Base-by-base conservation (phyloP, 2,888 invertebrate genomes). In the Drosophila austrosaltans region DNA sequence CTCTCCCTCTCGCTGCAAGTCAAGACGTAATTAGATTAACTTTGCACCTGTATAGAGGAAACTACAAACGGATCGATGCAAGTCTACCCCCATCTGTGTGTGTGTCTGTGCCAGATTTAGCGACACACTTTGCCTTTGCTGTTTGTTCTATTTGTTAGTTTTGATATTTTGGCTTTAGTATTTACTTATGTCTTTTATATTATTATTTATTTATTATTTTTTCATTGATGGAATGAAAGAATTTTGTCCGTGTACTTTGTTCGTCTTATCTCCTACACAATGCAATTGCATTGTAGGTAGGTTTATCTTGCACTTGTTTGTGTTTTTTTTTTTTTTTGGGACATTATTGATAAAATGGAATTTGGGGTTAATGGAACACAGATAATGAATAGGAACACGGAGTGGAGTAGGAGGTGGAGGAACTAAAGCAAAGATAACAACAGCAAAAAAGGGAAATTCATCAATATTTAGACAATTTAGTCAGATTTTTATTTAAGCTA, bases 1-100 rank as follows among this genome's bases (percentile, higher is more conserved):
- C 32, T 36, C 36, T 36, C 1, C 8, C 36, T 36, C 2, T 10
- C 36, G 10, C 8, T 2, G 10, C 48, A 66, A 64, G 70, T 65
- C 65, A 63, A 73, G 77, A 72, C 79, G 81, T 83, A 83, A 83
- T 83, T 82, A 85, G 82, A 83, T 85, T 83, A 85, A 65, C 74
- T 73, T 59, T 16, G 62, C 82, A 82, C 82, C 82, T 82, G 82
- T 69, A 65, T 67, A 70, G 69, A 67, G 63, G 65, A 60, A 76
- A 63, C 61, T 58, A 56, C 42, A 57, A 63, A 42, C 60, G 71
- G 54, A 53, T 58, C 36, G 25, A 40, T 58, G n/a, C 36, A 36
- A 36, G 22, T 16, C 8, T 8, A 12, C 4, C 32, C 22, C 10
- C 32, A 16, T 44, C 12, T 30, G 3, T 22, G 10, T 6, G n/a